Percentiles rank a stretch among this genome's conserved stretches.
Evolutionary conservation across 2,113 vertebrate species (phyloP).

Genomic region (Agelaius phoeniceus): DNA sequence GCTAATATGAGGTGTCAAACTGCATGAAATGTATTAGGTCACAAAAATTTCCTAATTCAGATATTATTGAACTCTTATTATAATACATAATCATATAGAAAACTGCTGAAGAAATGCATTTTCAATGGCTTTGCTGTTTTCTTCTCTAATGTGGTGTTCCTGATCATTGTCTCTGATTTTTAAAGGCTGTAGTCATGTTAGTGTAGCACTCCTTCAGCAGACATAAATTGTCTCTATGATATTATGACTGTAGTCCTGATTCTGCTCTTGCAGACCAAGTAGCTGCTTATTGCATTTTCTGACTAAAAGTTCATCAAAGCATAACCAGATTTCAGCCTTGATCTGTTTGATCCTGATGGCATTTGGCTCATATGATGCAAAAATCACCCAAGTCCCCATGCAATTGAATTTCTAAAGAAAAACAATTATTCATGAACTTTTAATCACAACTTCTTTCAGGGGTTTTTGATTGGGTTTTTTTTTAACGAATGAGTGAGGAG

Average conservation of each 20-base stretch:
- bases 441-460: background rate
- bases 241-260: background rate
- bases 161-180: constrained; percentile 13
- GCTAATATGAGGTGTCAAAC: background rate
- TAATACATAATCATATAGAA: constrained; percentile 1
- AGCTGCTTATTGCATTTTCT: background rate
- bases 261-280: background rate
- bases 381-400: background rate
- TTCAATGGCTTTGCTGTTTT: constrained; percentile 40
- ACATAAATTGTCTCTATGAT: background rate
- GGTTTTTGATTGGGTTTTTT: background rate
- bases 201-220: background rate
- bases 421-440: background rate
- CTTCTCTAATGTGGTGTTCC: background rate
- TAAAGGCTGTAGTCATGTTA: background rate
- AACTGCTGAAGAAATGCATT: constrained; percentile 32
- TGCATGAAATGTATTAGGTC: background rate
- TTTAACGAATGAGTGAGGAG: background rate
- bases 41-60: constrained; percentile 13
- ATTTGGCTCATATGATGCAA: background rate
- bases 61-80: background rate
- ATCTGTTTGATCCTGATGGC: background rate
- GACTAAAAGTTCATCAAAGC: background rate
- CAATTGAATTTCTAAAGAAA: background rate
- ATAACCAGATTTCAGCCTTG: background rate